Base-by-base conservation (phyloP, 1,140 invertebrate genomes). In the Macrobrachium rosenbergii region DNA sequence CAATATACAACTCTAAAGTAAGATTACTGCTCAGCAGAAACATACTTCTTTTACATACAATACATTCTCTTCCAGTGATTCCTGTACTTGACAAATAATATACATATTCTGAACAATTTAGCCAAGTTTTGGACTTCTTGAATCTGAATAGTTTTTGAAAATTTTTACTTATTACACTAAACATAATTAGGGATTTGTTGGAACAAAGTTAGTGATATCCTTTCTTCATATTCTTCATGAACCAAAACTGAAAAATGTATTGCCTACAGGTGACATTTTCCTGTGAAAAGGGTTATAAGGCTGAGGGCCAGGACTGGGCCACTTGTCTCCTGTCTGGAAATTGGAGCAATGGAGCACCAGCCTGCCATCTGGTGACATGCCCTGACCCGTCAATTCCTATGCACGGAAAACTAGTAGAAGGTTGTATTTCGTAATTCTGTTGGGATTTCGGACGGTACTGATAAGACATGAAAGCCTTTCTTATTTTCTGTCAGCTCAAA, bases 321-420 rank as follows among this genome's bases (percentile, higher is more conserved):
- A 89, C 88, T 0, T 93, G 92, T 89, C 78, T 90, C 45, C 81
- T 89, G 6, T 90, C 91, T 83, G 91, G 92, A 19, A 87, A 69
- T n/a, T 92, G 92, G 92, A 89, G 84, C 52, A 83, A 77, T 12
- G 64, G 83, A 17, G 82, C 85, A n/a, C 91, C 91, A 14, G 14
- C 19, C 0, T 91, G 91, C 82, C 62, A 85, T 2, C 80, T 69
- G 11, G 69, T 91, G 16, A 37, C 63, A 21, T 91, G 91, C 73
- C 78, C 78, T 16, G 10, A 62, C 19, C 84, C 91, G 37, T 67
- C 81, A 14, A n/a, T 75, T 72, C 88, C 84, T 10, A 28, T 45
- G 62, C 82, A 89, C 62, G 90, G 87, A 14, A 60, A 43, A n/a
- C 12, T 85, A 16, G 59, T 85, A 17, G 19, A 83, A 59, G 37